A percentile compares a stretch with the other conserved stretches of the same genome.
Evolutionary conservation across 2,888 invertebrate species (phyloP).

Genomic region (Stegophylla sp.): DNA sequence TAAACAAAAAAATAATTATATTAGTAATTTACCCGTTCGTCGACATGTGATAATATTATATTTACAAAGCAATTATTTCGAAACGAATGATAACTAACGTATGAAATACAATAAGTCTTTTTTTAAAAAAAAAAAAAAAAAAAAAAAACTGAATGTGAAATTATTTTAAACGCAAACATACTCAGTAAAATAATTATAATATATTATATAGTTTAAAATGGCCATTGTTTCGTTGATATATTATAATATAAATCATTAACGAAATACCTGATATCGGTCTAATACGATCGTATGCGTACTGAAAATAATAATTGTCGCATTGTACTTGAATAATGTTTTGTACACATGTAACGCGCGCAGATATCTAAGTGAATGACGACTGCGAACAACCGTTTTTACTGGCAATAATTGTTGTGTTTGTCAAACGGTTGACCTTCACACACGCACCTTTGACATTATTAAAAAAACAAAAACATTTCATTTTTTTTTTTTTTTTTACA

Average conservation of each 20-base stretch:
- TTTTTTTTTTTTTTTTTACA: too few species aligned
- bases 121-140: too few species aligned
- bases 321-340: neutral
- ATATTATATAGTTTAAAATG: neutral
- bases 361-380: slow-evolving; percentile 4
- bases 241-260: neutral
- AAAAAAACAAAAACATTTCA: neutral
- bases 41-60: too few species aligned
- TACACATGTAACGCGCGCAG: neutral
- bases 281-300: neutral
- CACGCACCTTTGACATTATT: slow-evolving; percentile 34
- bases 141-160: too few species aligned
- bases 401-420: slow-evolving; percentile 17
- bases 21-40: too few species aligned
- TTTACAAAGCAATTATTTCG: too few species aligned
- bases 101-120: too few species aligned
- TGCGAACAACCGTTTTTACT: too few species aligned
- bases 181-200: neutral
- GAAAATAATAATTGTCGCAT: neutral
- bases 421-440: slow-evolving; percentile 33
- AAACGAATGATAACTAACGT: too few species aligned
- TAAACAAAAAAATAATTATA: too few species aligned
- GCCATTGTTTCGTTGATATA: neutral
- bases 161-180: too few species aligned
- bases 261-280: neutral